Evolutionary conservation across 1,140 invertebrate species (phyloP), one percentile per base, ranked within the genome.

Genomic region (Diploscapter pachys): DNA sequence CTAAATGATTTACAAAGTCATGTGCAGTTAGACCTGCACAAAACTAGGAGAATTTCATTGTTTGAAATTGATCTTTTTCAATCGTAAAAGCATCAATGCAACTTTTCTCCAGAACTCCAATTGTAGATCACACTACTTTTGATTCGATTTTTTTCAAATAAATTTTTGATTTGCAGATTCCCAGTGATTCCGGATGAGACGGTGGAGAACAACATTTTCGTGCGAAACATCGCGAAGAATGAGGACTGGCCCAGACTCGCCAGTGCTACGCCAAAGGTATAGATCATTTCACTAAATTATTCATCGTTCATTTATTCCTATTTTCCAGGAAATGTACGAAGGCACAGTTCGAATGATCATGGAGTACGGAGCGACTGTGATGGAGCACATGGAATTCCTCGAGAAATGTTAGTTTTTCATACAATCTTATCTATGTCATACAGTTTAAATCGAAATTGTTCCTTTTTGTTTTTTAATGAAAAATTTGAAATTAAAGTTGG

Each of bases 121-220:
- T 31, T 31, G 31, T 31, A 31, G 31, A 31, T 31, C 31, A 31
- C 31, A 31, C 31, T 31, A 31, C 31, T 31, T 31, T 31, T 31
- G 31, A 1, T 31, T 55, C 51, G 11, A 8, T 49, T 3, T 63
- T 53, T 5, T 53, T n/a, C 66, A 59, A 31, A 73, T 59, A 51
- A 31, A 63, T 62, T 49, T 57, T 31, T 9, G 50, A 11, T 50
- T 54, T 80, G 76, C 66, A 84, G 83, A 57, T 80, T 86, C 64
- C 83, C 83, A n/a, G 75, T 78, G 51, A 82, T 84, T 54, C 83
- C 83, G 3, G 84, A 84, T 61, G 83, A 84, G 69, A 84, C 74
- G 52, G 63, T 75, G 4, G 85, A 84, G 55, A 84, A 84, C 71
- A 84, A 84, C 68, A 50, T 59, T 2, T 80, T 84, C 62, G 66